phyloP scores from a whole-genome alignment of 2,797 vertebrate genomes.

The Ctenosaura bakeri region DNA sequence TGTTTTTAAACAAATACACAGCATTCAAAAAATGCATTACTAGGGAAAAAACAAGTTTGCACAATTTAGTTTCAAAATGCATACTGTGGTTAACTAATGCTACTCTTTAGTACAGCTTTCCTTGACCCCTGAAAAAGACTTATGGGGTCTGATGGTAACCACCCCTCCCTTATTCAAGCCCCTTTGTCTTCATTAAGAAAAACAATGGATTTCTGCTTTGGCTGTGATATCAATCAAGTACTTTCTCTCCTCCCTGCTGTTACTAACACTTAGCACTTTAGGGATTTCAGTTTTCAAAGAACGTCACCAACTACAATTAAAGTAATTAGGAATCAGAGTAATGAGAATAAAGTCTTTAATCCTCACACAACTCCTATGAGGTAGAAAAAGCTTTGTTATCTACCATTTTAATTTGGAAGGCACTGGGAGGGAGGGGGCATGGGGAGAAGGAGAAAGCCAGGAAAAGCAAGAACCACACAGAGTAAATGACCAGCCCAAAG shows the following conservation, averaged over 20 bases:
- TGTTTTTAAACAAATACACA: background rate
- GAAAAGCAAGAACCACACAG: background rate
- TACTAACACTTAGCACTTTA: background rate
- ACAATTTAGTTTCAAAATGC: constrained; percentile 5
- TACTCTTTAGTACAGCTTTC: background rate
- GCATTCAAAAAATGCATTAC: background rate
- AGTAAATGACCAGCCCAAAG: background rate
- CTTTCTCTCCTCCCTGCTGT: background rate
- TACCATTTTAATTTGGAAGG: constrained; percentile 25
- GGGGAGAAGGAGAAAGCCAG: no score
- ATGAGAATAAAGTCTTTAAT: constrained; percentile 26
- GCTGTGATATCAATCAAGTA: background rate
- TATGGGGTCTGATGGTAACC: background rate
- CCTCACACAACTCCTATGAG: accelerated
- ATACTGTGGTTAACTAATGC: background rate
- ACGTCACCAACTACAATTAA: constrained; percentile 10
- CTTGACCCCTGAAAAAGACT: background rate
- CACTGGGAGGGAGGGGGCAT: no score
- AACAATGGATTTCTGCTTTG: background rate
- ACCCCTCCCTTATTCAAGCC: no score
- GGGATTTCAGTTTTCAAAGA: constrained; percentile 33
- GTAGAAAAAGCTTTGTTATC: constrained; percentile 15
- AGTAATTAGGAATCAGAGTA: background rate
- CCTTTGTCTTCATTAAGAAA: no score
- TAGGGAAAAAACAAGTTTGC: background rate